phyloP scores from a whole-genome alignment of 2,888 invertebrate species.

The Pasiphila rectangulata region DNA sequence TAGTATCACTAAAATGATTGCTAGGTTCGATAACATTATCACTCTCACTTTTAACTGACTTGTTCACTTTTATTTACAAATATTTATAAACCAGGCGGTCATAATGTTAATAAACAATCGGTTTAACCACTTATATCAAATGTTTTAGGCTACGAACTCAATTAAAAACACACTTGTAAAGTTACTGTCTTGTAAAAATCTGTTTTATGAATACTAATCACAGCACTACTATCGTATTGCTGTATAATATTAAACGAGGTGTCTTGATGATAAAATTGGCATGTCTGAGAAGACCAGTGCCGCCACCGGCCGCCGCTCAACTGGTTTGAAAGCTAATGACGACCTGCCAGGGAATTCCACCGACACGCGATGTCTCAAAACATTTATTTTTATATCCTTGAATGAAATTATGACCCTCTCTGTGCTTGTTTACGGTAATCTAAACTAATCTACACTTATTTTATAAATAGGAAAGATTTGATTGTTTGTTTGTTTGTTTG shows the following conservation, averaged over 20 bases:
- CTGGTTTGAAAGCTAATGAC: conserved; percentile 36
- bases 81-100: no score
- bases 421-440: background rate
- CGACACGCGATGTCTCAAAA: conserved; percentile 24
- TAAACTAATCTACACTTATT: no score
- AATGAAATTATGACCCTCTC: background rate
- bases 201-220: no score
- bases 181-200: no score
- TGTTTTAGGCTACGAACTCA: no score
- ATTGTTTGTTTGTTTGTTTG: no score
- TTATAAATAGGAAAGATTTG: no score
- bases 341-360: conserved; percentile 50
- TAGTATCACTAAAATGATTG: conserved; percentile 29
- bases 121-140: no score
- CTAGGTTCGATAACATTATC: conserved; percentile 29
- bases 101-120: no score
- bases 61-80: no score
- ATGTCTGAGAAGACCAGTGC: conserved; percentile 16
- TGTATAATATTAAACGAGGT: background rate
- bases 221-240: background rate
- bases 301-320: conserved; percentile 19
- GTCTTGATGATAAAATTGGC: background rate
- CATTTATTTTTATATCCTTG: conserved; percentile 5
- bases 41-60: conserved; percentile 7
- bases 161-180: no score